Conservation (phyloP, 2,888 invertebrate genomes). For the Pomacea canaliculata region DNA sequence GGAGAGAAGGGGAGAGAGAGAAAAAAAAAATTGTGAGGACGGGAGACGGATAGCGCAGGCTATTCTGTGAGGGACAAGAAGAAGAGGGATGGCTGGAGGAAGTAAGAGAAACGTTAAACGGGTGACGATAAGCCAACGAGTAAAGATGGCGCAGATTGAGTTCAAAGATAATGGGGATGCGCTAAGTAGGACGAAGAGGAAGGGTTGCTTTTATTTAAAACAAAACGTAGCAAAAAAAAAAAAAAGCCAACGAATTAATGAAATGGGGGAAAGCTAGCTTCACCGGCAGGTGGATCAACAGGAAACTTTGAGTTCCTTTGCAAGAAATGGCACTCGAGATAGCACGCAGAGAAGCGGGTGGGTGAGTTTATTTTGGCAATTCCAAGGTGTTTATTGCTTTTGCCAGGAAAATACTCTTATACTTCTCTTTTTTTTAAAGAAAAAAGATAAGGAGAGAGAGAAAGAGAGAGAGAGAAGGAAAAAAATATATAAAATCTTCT, state of each 20-base stretch:
- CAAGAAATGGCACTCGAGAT: neutral
- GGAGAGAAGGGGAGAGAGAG: neutral
- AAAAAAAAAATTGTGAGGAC: conserved; percentile 12
- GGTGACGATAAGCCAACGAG: neutral
- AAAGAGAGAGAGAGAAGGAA: too few species aligned
- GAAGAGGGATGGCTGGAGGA: neutral
- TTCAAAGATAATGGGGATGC: conserved; percentile 4
- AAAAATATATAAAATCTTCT: too few species aligned
- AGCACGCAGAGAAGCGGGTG: too few species aligned
- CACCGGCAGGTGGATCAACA: too few species aligned
- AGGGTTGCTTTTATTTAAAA: neutral
- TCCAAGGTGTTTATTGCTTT: too few species aligned
- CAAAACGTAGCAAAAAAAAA: neutral
- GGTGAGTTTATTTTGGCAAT: too few species aligned
- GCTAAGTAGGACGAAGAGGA: conserved; percentile 17
- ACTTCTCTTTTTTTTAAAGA: too few species aligned
- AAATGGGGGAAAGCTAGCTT: too few species aligned
- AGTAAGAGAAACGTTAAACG: neutral
- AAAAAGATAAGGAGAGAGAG: too few species aligned
- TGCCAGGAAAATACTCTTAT: too few species aligned
- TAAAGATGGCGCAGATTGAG: neutral
- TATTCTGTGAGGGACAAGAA: neutral
- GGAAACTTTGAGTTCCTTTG: too few species aligned
- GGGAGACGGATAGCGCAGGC: neutral
- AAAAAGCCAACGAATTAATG: too few species aligned